Percentiles rank a stretch among this genome's conserved stretches.
These are phyloP conservation scores for Drosophila sturtevanti DNA, from an alignment of 1,140 invertebrate species.

Conservation along the genomic window DNA sequence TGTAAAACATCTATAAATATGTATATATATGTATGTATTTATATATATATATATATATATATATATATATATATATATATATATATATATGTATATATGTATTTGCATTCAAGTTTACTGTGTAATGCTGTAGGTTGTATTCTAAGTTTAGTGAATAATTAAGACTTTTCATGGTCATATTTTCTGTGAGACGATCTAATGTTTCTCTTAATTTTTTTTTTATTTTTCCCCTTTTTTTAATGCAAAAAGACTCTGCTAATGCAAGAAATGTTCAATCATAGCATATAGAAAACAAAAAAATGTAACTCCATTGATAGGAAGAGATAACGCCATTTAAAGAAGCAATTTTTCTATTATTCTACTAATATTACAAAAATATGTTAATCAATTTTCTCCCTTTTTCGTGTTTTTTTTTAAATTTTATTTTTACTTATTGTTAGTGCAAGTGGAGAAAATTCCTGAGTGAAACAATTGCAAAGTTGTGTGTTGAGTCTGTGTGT, in stretches of 20 bases:
- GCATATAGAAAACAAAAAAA: background rate
- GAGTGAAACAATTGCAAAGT: background rate
- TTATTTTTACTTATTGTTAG: constrained; percentile 40
- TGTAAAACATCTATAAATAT: background rate
- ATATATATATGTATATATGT: constrained; percentile 1
- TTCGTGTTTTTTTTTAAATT: constrained; percentile 3
- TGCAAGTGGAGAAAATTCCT: constrained; percentile 41
- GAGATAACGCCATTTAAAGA: constrained; percentile 35
- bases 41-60: background rate
- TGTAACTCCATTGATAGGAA: constrained; percentile 8
- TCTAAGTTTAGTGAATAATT: constrained; percentile 59
- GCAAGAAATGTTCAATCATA: constrained; percentile 8
- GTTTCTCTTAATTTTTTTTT: background rate
- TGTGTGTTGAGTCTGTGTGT: constrained; percentile 34
- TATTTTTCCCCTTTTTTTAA: too few relatives aligned
- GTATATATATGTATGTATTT: background rate
- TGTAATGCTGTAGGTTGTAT: constrained; percentile 71
- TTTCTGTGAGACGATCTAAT: constrained; percentile 11
- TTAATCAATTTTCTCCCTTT: background rate
- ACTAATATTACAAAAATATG: background rate
- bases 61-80: background rate
- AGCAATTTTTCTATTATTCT: constrained; percentile 21
- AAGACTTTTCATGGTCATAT: constrained; percentile 54
- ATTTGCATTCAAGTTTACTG: constrained; percentile 6
- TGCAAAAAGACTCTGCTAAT: background rate